These are phyloP conservation scores for Dolomedes plantarius DNA, from an alignment of 2,888 invertebrate genomes.

Conservation along the genomic window DNA sequence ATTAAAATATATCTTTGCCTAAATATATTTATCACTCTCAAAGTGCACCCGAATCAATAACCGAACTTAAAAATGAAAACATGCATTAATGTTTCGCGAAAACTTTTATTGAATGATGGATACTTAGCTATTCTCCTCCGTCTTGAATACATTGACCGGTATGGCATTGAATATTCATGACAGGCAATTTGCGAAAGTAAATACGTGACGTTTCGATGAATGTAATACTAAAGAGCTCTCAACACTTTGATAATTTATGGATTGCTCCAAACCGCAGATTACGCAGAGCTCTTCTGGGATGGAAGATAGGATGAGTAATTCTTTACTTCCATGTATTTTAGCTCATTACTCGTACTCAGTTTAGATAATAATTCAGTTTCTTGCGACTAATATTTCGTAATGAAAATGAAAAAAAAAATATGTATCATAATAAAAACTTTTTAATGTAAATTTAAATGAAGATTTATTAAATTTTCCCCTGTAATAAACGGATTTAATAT, in stretches of 20 bases:
- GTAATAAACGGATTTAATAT: too few relatives aligned
- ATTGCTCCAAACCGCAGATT: neutral
- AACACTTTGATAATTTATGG: constrained; percentile 14
- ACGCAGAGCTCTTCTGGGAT: neutral
- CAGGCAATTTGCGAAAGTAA: constrained; percentile 11
- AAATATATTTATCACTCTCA: too few relatives aligned
- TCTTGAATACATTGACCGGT: neutral
- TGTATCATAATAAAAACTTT: too few relatives aligned
- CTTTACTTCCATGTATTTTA: too few relatives aligned
- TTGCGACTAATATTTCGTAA: too few relatives aligned
- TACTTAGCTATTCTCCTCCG: neutral
- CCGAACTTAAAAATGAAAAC: neutral
- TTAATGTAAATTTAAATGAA: too few relatives aligned
- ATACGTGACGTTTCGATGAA: neutral
- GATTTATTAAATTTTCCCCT: too few relatives aligned
- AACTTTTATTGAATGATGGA: constrained; percentile 1
- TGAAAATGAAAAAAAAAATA: too few relatives aligned
- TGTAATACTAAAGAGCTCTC: constrained; percentile 9
- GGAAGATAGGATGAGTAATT: neutral
- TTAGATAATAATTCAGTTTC: too few relatives aligned
- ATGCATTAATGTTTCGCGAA: neutral
- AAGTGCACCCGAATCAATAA: neutral
- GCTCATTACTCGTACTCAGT: too few relatives aligned
- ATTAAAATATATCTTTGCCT: too few relatives aligned
- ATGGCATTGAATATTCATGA: constrained; percentile 1